Base-by-base conservation (phyloP, 2,797 vertebrate genomes). In the Ambastaia sidthimunki region DNA sequence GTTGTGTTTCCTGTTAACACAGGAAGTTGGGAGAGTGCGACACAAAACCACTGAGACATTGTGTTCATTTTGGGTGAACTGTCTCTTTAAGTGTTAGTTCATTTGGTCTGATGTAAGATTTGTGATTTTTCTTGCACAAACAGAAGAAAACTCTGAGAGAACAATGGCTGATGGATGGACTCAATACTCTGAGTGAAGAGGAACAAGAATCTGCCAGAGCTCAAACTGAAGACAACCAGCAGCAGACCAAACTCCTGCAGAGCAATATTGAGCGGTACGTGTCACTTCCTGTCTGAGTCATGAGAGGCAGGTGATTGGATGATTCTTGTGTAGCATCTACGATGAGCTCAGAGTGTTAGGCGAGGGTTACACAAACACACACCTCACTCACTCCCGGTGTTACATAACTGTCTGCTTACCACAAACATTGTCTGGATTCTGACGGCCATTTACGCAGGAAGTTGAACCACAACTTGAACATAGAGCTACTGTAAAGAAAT, bases 91-190 rank as follows among this genome's bases (percentile, higher is more conserved):
- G 31, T 31, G 31, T 31, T 31, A 31, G 7, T 10, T 7, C 2
- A 25, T 0, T 52, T 18, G n/a, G 1, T 21, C 44, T 21, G 21
- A 28, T 13, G 31, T 31, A 31, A 31, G 31, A 50, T 34, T 31
- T 80, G 52, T 34, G 86, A 16, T 68, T 12, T 63, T 79, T 3
- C 25, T 41, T 52, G 16, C 16, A 11, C 48, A 21, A 68, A 86
- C 78, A 99, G 98, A 98, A 98, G 92, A 99, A 99, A 83, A 90
- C 94, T 74, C 87, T 98, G 84, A 86, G 97, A 84, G 97, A 99
- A 85, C 96, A 97, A 89, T 99, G 98, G 98, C 95, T 99, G 82
- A 94, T 97, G 91, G 97, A 98, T 23, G 97, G 98, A 48, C 85
- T 98, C 76, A 95, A 92, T 85, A 90, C 92, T 68, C 91, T 94